phyloP scores from a whole-genome alignment of 2,888 invertebrate genomes.

The Seira musarum region DNA sequence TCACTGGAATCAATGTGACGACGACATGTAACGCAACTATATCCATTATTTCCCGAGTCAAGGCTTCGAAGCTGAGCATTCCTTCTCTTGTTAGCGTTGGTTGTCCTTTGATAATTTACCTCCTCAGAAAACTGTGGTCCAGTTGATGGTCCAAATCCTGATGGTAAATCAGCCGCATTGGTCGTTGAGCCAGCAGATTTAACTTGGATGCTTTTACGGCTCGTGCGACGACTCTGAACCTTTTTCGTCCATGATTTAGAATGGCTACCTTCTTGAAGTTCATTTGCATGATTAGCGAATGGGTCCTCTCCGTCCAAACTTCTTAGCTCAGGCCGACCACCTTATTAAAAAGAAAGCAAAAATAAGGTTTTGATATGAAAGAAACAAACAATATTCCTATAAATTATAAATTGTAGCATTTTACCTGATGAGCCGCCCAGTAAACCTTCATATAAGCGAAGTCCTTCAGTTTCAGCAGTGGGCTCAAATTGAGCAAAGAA shows the following conservation, averaged over 20 bases:
- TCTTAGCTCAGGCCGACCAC: constrained; percentile 16
- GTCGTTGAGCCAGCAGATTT: no score
- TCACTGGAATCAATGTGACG: background rate
- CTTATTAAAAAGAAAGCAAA: background rate
- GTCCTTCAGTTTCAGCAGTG: constrained; percentile 15
- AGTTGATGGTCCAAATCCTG: constrained; percentile 47
- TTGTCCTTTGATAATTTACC: background rate
- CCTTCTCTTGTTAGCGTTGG: background rate
- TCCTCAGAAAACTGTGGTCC: constrained; percentile 59
- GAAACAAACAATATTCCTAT: background rate
- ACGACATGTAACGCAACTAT: background rate
- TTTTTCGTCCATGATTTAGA: no score
- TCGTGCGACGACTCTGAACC: no score
- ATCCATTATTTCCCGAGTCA: background rate
- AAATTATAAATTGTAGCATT: background rate
- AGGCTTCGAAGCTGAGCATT: background rate
- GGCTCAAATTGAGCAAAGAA: background rate
- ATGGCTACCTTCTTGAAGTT: no score
- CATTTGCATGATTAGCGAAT: background rate
- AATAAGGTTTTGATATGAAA: background rate
- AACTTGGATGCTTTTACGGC: no score
- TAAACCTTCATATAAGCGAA: constrained; percentile 16
- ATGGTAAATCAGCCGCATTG: background rate
- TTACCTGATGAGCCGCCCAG: background rate
- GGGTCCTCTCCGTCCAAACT: constrained; percentile 6